Evolutionary conservation across 1,140 invertebrate species (phyloP).

Genomic region (Pseudachorutes palmiensis): DNA sequence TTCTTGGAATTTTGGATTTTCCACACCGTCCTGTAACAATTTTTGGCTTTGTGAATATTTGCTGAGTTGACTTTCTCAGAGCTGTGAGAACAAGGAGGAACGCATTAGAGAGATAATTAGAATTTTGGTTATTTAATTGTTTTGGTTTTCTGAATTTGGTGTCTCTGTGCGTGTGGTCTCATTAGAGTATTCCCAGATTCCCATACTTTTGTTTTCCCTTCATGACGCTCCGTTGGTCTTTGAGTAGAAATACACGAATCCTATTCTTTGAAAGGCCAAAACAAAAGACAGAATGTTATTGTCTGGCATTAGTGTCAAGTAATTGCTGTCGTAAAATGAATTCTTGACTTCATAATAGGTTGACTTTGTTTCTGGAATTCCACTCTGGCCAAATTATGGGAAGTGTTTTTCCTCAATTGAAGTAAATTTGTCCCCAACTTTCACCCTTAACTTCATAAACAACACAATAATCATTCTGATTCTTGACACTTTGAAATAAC

Average conservation of each 20-base stretch:
- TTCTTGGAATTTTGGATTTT: neutral
- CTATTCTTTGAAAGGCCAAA: neutral
- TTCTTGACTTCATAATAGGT: neutral
- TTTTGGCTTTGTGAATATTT: too few relatives aligned
- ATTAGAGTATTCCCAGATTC: neutral
- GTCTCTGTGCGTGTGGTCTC: neutral
- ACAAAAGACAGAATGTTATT: neutral
- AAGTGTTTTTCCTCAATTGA: neutral
- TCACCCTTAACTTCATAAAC: neutral
- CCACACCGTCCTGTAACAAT: too few relatives aligned
- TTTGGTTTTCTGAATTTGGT: too few relatives aligned
- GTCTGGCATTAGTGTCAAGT: neutral
- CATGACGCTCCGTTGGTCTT: neutral
- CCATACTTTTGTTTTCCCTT: neutral
- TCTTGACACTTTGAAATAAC: neutral
- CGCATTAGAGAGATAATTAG: too few relatives aligned
- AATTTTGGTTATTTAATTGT: too few relatives aligned
- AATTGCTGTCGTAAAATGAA: slow-evolving; percentile 9
- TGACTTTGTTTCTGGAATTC: neutral
- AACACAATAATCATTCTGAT: too few relatives aligned
- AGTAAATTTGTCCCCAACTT: neutral
- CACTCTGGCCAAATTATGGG: neutral
- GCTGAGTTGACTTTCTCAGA: too few relatives aligned
- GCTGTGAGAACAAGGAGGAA: too few relatives aligned
- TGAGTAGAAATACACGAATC: neutral